Base-by-base conservation (phyloP, 2,797 vertebrate species). In the Adrianichthys oophorus region DNA sequence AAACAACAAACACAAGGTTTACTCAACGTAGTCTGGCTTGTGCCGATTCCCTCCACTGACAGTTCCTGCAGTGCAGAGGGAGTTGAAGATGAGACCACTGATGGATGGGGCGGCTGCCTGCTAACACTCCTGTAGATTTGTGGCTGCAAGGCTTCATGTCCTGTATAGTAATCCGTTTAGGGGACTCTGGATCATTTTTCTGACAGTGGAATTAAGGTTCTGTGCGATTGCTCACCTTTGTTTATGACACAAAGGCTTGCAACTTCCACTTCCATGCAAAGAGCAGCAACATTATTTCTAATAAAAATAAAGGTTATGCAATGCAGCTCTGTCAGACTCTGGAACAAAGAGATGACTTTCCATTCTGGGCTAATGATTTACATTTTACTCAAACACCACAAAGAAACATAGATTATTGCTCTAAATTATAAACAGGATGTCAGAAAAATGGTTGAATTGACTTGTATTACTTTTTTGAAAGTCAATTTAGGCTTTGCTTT, bases 161-260 rank as follows among this genome's bases (percentile, higher is more conserved):
- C 71, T 63, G 68, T 80, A 69, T 42, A 78, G 73, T 73, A 79
- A 83, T 83, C 81, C 81, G 78, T 80, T 80, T 64, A 70, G 68
- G 55, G 40, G 57, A 64, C 72, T 68, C 68, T 78, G 61, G 68
- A 72, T 81, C 72, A 80, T 78, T 73, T 74, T 55, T 40, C 56
- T 68, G 79, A 77, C 76, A 80, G 72, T 43, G 55, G 72, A 78
- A 84, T 84, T 84, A 78, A 51, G 52, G 19, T 59, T 70, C 18
- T 63, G 53, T 64, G 70, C 21, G 68, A 72, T 57, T 68, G 62
- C 65, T 69, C 66, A 72, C 52, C 73, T 67, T 68, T 49, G 72
- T 69, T 81, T 79, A 67, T 14, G 24, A 67, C 72, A 79, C 54
- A 68, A 67, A 66, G 65, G 23, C 41, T 65, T 14, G 62, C 53